Evolutionary conservation across 2,797 vertebrate species (phyloP).

Genomic region (Hylomyscus alleni): DNA sequence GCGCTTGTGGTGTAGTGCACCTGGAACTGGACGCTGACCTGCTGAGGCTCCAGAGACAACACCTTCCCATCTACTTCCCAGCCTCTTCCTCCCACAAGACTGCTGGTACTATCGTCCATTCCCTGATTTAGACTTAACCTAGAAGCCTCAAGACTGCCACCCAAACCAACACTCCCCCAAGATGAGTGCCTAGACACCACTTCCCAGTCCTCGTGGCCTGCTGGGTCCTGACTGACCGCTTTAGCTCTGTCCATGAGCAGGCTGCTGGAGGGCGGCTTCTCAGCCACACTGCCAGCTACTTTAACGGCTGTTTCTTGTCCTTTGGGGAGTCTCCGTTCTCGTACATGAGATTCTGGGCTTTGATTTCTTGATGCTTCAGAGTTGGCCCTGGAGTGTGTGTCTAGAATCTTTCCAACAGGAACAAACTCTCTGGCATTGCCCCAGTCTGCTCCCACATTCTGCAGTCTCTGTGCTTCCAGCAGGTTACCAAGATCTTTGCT

Average conservation of each 20-base stretch:
- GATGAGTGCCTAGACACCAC: conserved; percentile 83
- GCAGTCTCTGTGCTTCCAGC: not conserved
- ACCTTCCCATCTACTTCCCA: conserved; percentile 82
- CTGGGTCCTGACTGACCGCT: conserved; percentile 48
- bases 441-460: not conserved
- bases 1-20: conserved; percentile 94
- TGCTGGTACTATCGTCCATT: conserved; percentile 71
- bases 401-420: not conserved
- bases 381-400: conserved; percentile 22
- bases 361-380: conserved; percentile 34
- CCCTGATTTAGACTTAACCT: conserved; percentile 58
- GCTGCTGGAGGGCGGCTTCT: conserved; percentile 26
- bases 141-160: not conserved
- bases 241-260: not conserved
- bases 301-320: conserved; percentile 63
- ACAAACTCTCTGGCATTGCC: fast-evolving
- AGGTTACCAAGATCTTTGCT: not conserved
- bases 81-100: conserved; percentile 12
- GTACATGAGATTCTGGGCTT: fast-evolving
- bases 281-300: conserved; percentile 29
- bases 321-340: not conserved
- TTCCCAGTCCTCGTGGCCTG: conserved; percentile 86
- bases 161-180: conserved; percentile 72
- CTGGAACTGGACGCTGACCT: conserved; percentile 91
- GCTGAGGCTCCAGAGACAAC: conserved; percentile 90